These are phyloP conservation scores for Chaunax sp. DNA, from an alignment of 2,797 vertebrate species.

Conservation along the genomic window DNA sequence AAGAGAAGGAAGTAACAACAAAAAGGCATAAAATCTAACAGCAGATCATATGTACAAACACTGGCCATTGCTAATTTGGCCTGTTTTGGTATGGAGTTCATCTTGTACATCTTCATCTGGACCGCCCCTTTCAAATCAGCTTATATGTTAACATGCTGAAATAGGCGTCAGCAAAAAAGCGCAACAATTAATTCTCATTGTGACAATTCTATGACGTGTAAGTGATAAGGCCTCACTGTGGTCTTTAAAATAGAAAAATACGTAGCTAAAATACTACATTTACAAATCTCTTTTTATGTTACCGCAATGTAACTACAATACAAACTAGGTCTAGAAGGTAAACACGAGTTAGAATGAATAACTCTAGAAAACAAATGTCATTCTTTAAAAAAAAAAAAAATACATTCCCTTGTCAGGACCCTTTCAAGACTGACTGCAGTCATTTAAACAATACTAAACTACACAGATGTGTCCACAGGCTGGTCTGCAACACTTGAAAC, in stretches of 20 bases:
- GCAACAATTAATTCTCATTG: slow-evolving; percentile 45
- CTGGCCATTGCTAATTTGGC: slow-evolving; percentile 61
- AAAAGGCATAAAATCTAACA: slow-evolving; percentile 57
- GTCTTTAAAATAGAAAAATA: slow-evolving; percentile 77
- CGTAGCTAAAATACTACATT: slow-evolving; percentile 72
- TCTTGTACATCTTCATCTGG: slow-evolving; percentile 41
- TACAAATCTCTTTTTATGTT: slow-evolving; percentile 57
- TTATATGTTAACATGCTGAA: slow-evolving; percentile 43
- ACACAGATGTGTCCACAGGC: slow-evolving; percentile 62
- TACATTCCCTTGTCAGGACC: slow-evolving; percentile 81
- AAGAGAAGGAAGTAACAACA: slow-evolving; percentile 42
- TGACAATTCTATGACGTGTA: slow-evolving; percentile 57
- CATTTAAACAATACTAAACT: slow-evolving; percentile 54
- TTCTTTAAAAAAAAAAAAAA: slow-evolving; percentile 71
- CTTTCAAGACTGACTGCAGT: slow-evolving; percentile 59
- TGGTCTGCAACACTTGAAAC: slow-evolving; percentile 54
- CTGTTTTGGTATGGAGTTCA: slow-evolving; percentile 77
- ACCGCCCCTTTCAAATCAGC: slow-evolving; percentile 37
- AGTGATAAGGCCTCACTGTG: slow-evolving; percentile 78
- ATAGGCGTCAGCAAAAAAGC: slow-evolving; percentile 27
- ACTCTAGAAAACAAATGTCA: slow-evolving; percentile 63
- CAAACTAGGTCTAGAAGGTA: slow-evolving; percentile 69
- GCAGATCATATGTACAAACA: slow-evolving; percentile 68
- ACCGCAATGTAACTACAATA: slow-evolving; percentile 69
- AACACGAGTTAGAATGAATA: slow-evolving; percentile 67